Conservation (phyloP, 2,888 invertebrate genomes). For the Lochmaea crataegi region DNA sequence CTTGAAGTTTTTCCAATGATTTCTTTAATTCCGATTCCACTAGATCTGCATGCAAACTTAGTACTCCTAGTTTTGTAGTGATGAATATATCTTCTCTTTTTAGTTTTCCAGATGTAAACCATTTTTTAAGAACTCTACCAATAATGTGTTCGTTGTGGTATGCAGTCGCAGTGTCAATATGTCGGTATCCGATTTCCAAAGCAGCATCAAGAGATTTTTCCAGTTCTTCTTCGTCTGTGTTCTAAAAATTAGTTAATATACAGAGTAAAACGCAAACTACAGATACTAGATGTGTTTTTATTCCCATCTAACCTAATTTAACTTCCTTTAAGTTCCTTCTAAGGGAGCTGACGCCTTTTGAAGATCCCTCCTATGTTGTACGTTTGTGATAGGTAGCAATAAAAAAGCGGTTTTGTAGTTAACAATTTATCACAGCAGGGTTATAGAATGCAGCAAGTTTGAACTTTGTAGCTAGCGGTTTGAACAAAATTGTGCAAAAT, state of each 20-base stretch:
- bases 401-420: too few species aligned
- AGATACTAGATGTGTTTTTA: neutral
- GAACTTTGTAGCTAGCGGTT: too few species aligned
- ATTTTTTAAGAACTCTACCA: conserved; percentile 76
- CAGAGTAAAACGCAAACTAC: too few species aligned
- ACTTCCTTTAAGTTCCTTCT: too few species aligned
- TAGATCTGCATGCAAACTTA: conserved; percentile 53
- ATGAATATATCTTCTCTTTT: conserved; percentile 82
- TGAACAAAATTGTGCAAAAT: too few species aligned
- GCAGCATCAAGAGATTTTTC: conserved; percentile 75
- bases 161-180: conserved; percentile 81
- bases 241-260: neutral
- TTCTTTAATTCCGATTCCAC: conserved; percentile 73
- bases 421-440: too few species aligned
- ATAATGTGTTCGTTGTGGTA: conserved; percentile 81
- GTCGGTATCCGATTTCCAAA: conserved; percentile 80
- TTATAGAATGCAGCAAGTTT: too few species aligned
- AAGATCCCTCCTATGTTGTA: too few species aligned
- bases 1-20: conserved; percentile 75
- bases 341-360: too few species aligned
- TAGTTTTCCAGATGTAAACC: conserved; percentile 74
- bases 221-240: conserved; percentile 69
- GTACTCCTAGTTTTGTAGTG: conserved; percentile 66
- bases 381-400: too few species aligned
- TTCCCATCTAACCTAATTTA: too few species aligned